A percentile compares a stretch with the other conserved stretches of the same genome.
These are phyloP conservation scores for Battus philenor DNA, from an alignment of 1,140 invertebrate species.

Conservation along the genomic window DNA sequence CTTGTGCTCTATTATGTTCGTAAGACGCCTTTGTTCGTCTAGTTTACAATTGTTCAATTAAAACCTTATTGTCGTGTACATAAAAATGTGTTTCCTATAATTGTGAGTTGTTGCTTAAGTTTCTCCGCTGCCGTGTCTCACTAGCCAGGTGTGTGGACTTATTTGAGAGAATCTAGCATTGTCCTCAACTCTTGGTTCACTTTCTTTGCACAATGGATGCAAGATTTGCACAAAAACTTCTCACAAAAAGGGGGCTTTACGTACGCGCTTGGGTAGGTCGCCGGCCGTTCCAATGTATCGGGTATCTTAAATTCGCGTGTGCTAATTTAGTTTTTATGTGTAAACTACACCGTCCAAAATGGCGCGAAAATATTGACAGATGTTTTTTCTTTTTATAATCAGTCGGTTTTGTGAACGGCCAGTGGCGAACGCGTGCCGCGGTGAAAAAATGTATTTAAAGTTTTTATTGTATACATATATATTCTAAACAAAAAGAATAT, in stretches of 20 bases:
- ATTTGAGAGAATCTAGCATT: slow-evolving; percentile 43
- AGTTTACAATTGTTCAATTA: slow-evolving; percentile 46
- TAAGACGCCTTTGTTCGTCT: slow-evolving; percentile 38
- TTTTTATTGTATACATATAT: slow-evolving; percentile 1
- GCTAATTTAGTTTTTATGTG: slow-evolving; percentile 24
- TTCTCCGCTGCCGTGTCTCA: slow-evolving; percentile 21
- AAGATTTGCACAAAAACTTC: slow-evolving; percentile 70
- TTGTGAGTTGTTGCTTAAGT: slow-evolving; percentile 29
- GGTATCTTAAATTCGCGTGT: slow-evolving; percentile 14
- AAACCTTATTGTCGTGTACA: slow-evolving; percentile 51
- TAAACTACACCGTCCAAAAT: slow-evolving; percentile 20
- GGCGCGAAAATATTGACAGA: slow-evolving; percentile 21
- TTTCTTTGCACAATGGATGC: slow-evolving; percentile 62
- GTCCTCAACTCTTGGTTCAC: slow-evolving; percentile 39
- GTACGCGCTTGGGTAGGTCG: slow-evolving; percentile 32
- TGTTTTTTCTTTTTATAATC: slow-evolving; percentile 23
- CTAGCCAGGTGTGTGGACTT: slow-evolving; percentile 55
- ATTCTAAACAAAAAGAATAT: no score
- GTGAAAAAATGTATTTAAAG: slow-evolving; percentile 33
- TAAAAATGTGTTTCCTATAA: slow-evolving; percentile 46
- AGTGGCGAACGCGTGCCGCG: slow-evolving; percentile 46
- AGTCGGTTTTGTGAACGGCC: slow-evolving; percentile 21
- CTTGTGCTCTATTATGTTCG: slow-evolving; percentile 42
- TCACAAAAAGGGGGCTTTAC: slow-evolving; percentile 39
- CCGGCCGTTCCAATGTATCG: slow-evolving; percentile 4